phyloP scores from a whole-genome alignment of 2,113 vertebrate species.

The Hippocampus comes region DNA sequence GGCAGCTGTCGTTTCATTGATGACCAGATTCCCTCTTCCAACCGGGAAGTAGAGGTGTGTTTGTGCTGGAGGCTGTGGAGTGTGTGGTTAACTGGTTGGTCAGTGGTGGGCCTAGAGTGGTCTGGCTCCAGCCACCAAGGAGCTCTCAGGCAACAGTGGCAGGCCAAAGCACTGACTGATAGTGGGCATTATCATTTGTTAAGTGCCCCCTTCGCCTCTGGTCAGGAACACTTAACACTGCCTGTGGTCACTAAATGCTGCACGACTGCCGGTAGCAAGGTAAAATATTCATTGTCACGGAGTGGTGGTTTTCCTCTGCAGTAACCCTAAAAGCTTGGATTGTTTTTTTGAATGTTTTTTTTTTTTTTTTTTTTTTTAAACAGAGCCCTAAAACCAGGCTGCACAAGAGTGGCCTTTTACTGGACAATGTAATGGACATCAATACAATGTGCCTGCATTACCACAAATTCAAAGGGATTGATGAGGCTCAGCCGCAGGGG shows the following conservation, averaged over 20 bases:
- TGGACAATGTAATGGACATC: constrained; percentile 60
- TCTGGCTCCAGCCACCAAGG: constrained; percentile 61
- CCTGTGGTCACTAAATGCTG: constrained; percentile 77
- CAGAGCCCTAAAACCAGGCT: constrained; percentile 67
- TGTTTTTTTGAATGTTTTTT: constrained; percentile 68
- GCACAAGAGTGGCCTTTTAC: constrained; percentile 50
- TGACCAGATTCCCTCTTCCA: constrained; percentile 28
- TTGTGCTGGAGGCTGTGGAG: constrained; percentile 52
- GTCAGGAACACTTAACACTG: constrained; percentile 79
- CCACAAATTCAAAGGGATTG: constrained; percentile 49
- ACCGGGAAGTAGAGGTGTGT: constrained; percentile 57
- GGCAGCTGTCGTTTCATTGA: constrained; percentile 51
- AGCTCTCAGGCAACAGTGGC: constrained; percentile 67
- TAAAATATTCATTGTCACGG: constrained; percentile 77
- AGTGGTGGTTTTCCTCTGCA: constrained; percentile 78
- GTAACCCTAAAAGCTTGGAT: constrained; percentile 72
- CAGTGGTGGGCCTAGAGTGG: constrained; percentile 64
- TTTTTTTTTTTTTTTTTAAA: constrained; percentile 64
- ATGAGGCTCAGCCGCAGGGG: constrained; percentile 18
- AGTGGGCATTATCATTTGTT: constrained; percentile 79
- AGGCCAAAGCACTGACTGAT: constrained; percentile 64
- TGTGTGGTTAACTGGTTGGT: constrained; percentile 72
- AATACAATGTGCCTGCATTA: constrained; percentile 25
- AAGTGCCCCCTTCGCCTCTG: constrained; percentile 77
- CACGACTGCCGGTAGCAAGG: constrained; percentile 73